A percentile compares a stretch with the other conserved stretches of the same genome.
phyloP scores from a whole-genome alignment of 2,888 invertebrate species.

The Plagodis dolabraria region DNA sequence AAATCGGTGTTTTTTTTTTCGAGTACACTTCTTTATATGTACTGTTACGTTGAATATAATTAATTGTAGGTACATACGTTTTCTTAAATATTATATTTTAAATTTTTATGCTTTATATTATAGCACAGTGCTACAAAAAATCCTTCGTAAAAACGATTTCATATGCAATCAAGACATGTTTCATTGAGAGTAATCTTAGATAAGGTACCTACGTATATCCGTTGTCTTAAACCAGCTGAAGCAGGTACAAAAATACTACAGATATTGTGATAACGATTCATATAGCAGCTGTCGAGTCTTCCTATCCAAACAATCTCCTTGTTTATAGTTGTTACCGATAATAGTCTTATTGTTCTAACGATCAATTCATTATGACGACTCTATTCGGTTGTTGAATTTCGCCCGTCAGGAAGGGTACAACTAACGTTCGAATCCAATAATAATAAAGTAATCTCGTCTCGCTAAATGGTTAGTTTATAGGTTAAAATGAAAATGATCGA shows the following conservation, averaged over 20 bases:
- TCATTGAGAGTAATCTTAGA: too few species aligned
- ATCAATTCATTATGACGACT: slow-evolving; percentile 44
- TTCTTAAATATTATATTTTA: too few species aligned
- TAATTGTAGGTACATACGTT: too few species aligned
- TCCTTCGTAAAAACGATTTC: too few species aligned
- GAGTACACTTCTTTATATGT: too few species aligned
- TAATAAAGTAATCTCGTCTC: not conserved
- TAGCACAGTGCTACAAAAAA: too few species aligned
- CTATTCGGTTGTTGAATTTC: slow-evolving; percentile 37
- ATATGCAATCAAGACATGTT: too few species aligned
- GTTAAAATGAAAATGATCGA: slow-evolving; percentile 2
- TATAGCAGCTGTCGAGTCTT: slow-evolving; percentile 33
- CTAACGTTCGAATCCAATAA: slow-evolving; percentile 5
- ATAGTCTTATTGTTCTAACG: slow-evolving; percentile 51
- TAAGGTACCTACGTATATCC: too few species aligned
- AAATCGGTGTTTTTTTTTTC: too few species aligned
- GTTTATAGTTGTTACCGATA: slow-evolving; percentile 53
- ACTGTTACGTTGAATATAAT: too few species aligned
- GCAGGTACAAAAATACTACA: slow-evolving; percentile 23
- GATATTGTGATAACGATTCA: slow-evolving; percentile 30
- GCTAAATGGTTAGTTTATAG: not conserved
- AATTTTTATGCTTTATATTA: too few species aligned
- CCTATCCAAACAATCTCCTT: slow-evolving; percentile 48
- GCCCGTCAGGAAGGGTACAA: slow-evolving; percentile 1
- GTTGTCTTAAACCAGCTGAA: not conserved